These are phyloP conservation scores for Chloropsis cyanopogon DNA, from an alignment of 2,113 vertebrate genomes.

Conservation along the genomic window DNA sequence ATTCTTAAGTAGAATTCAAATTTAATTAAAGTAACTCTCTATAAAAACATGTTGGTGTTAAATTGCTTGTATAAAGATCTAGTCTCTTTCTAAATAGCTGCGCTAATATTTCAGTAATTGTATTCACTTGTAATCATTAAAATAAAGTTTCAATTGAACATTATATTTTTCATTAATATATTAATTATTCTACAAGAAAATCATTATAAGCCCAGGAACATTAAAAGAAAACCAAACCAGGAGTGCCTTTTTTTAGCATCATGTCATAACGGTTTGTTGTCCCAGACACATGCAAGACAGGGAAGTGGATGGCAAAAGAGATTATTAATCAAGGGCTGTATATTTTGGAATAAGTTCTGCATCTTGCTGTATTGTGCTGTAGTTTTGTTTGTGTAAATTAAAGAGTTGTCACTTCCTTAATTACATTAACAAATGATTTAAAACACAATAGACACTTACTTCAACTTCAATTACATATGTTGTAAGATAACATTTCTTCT, in stretches of 20 bases:
- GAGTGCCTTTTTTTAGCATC: background rate
- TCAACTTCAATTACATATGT: background rate
- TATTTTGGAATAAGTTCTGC: background rate
- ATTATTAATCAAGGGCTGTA: background rate
- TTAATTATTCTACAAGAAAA: background rate
- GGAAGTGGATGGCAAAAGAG: background rate
- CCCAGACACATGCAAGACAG: background rate
- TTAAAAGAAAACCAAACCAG: background rate
- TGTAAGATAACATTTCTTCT: background rate
- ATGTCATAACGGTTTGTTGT: background rate
- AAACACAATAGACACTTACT: background rate
- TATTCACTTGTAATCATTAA: background rate
- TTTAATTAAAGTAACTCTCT: background rate
- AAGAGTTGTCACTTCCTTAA: background rate
- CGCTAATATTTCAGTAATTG: background rate
- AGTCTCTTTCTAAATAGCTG: background rate
- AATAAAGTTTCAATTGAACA: background rate
- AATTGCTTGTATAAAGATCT: background rate
- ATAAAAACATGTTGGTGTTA: background rate
- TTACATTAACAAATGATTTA: background rate
- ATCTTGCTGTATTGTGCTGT: background rate
- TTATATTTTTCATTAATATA: background rate
- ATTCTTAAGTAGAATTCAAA: background rate
- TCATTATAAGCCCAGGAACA: background rate
- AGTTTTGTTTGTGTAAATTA: background rate